Percentiles rank a stretch among this genome's conserved stretches.
phyloP scores from a whole-genome alignment of 2,113 vertebrate genomes.

The Heptranchias perlo region DNA sequence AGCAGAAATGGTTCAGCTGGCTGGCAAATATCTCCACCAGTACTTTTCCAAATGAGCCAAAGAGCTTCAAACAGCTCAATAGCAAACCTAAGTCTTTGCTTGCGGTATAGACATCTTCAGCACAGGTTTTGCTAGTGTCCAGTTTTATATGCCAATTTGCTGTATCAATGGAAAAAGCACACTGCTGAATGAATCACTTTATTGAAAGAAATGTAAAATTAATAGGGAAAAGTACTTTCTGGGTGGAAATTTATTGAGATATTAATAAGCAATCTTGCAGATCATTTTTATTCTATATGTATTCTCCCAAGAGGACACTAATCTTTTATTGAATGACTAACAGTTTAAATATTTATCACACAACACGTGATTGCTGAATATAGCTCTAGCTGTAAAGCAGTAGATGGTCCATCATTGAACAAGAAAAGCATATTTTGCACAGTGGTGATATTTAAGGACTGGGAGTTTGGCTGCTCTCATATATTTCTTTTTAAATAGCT shows the following conservation, averaged over 20 bases:
- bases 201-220: neutral
- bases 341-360: neutral
- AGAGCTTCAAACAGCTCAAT: neutral
- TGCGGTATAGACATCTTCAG: neutral
- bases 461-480: neutral
- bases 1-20: neutral
- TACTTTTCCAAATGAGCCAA: neutral
- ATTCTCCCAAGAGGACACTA: neutral
- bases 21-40: neutral
- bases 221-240: neutral
- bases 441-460: neutral
- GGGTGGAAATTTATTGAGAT: neutral
- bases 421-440: neutral
- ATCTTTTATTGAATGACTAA: neutral
- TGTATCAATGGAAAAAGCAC: neutral
- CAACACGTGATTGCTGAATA: neutral
- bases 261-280: neutral
- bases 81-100: neutral
- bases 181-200: neutral
- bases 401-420: neutral
- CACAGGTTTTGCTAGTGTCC: neutral
- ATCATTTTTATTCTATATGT: neutral
- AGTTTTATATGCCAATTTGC: neutral
- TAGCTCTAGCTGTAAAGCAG: neutral
- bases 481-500: neutral